These are phyloP conservation scores for Hemibagrus guttatus DNA, from an alignment of 2,797 vertebrate genomes.

Conservation along the genomic window DNA sequence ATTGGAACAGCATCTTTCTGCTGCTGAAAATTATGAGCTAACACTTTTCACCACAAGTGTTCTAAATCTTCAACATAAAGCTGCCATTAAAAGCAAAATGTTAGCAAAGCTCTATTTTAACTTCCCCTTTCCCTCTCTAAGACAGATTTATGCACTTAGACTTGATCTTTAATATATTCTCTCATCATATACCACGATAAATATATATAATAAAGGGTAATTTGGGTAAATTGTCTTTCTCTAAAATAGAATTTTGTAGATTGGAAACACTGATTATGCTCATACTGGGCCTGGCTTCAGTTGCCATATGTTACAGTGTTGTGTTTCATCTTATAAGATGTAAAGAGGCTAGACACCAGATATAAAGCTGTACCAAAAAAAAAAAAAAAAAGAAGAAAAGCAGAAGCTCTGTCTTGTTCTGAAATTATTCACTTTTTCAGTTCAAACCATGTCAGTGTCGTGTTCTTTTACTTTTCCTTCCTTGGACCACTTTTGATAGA, in stretches of 20 bases:
- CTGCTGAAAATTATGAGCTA: slow-evolving; percentile 24
- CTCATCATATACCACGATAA: slow-evolving; percentile 33
- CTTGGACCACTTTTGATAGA: too few species aligned
- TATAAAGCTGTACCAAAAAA: not conserved
- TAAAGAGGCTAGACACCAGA: not conserved
- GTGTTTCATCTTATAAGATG: not conserved
- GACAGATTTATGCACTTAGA: slow-evolving; percentile 37
- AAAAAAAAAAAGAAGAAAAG: not conserved
- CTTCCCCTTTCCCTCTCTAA: not conserved
- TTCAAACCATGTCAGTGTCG: not conserved
- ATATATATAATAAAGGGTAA: slow-evolving; percentile 32
- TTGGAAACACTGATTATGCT: not conserved
- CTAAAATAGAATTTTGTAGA: not conserved
- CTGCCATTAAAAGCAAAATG: slow-evolving; percentile 29
- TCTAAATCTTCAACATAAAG: slow-evolving; percentile 30
- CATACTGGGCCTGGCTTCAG: not conserved
- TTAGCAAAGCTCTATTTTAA: slow-evolving; percentile 23
- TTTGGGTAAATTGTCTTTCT: not conserved
- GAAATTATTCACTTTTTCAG: not conserved
- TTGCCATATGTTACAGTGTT: not conserved
- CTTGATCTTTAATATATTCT: slow-evolving; percentile 32
- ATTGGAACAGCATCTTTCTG: slow-evolving; percentile 14
- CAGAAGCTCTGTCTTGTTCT: not conserved
- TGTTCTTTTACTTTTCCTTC: too few species aligned
- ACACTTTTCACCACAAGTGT: slow-evolving; percentile 7